Evolutionary conservation across 2,113 vertebrate species (phyloP).

Genomic region (Dipodomys stephensi): DNA sequence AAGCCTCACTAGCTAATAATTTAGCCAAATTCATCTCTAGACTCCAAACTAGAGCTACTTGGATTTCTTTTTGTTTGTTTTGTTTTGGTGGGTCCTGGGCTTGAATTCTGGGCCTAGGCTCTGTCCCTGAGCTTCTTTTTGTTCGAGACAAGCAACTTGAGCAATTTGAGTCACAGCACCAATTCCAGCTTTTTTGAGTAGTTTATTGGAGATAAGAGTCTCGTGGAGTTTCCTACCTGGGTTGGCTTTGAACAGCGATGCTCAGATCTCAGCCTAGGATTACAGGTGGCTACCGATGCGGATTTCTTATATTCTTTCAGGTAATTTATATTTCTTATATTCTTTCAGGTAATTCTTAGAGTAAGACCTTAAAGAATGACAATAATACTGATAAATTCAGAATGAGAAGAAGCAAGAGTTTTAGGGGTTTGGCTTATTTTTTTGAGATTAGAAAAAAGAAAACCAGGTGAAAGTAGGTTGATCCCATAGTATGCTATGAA

Average conservation of each 20-base stretch:
- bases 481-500: neutral
- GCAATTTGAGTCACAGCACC: too few species aligned
- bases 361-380: slow-evolving; percentile 25
- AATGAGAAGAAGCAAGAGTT: neutral
- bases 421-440: neutral
- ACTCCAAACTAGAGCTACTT: neutral
- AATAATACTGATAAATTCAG: slow-evolving; percentile 38
- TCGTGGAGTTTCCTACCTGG: too few species aligned
- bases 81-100: too few species aligned
- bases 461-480: neutral
- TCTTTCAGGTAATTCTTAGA: slow-evolving; percentile 46
- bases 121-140: too few species aligned
- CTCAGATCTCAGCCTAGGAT: too few species aligned
- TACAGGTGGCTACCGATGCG: too few species aligned
- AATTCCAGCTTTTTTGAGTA: too few species aligned
- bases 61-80: neutral
- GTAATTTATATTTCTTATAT: neutral
- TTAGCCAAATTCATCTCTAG: slow-evolving; percentile 34
- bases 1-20: neutral
- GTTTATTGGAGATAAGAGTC: too few species aligned
- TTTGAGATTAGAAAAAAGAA: slow-evolving; percentile 8
- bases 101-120: too few species aligned
- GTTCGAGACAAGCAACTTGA: too few species aligned
- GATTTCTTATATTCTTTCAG: neutral
- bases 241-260: too few species aligned